Conservation (phyloP, 2,113 vertebrate genomes). For the Caretta caretta region DNA sequence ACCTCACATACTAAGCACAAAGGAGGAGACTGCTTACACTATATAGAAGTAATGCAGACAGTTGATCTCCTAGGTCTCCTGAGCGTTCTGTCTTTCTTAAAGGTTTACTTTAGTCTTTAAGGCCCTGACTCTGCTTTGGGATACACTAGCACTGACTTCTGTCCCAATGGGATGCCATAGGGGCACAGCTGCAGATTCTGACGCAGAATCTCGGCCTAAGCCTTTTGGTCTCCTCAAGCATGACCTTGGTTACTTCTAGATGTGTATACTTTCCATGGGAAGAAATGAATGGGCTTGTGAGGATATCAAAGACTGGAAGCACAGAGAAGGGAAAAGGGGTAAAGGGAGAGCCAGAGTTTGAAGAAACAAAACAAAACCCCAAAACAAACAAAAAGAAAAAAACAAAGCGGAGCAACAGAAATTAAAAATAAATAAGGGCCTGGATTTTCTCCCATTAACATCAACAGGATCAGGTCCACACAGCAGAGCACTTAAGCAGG, state of each 20-base stretch:
- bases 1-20: conserved; percentile 10
- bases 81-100: conserved; percentile 1
- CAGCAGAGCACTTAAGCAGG: not conserved
- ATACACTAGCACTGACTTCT: not conserved
- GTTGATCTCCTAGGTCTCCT: conserved; percentile 9
- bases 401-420: not conserved
- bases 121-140: not conserved
- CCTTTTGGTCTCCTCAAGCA: conserved; percentile 4
- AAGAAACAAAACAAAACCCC: not conserved
- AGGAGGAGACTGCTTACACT: not conserved
- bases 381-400: not conserved
- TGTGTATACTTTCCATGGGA: conserved; percentile 56
- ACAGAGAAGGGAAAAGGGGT: not conserved
- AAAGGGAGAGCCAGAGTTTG: conserved; percentile 40
- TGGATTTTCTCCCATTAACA: conserved; percentile 4
- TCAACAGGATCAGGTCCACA: conserved; percentile 26
- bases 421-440: not conserved
- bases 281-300: conserved; percentile 39
- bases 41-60: not conserved
- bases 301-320: conserved; percentile 17
- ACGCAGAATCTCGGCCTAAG: not conserved
- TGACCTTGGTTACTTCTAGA: conserved; percentile 42
- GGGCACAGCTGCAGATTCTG: not conserved
- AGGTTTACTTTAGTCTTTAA: conserved; percentile 7
- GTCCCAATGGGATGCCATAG: not conserved